These are phyloP conservation scores for Silurus asotus DNA, from an alignment of 2,113 vertebrate species.

Conservation along the genomic window DNA sequence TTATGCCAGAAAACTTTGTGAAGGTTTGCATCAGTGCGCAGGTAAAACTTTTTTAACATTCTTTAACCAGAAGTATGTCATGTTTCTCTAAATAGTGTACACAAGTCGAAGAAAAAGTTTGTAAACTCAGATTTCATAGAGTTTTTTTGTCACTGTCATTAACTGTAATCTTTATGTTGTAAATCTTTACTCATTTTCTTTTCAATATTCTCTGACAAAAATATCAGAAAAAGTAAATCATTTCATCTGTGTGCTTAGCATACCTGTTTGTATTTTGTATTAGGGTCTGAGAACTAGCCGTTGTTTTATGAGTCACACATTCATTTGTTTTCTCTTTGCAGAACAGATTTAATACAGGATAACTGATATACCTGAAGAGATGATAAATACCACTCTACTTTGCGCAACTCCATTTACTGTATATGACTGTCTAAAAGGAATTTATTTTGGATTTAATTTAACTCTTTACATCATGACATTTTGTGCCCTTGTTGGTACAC, in stretches of 20 bases:
- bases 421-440: neutral
- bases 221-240: too few relatives aligned
- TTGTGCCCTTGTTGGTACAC: slow-evolving; percentile 6
- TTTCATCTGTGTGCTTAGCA: too few relatives aligned
- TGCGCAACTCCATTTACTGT: neutral
- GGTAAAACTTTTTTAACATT: neutral
- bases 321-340: neutral
- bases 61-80: neutral
- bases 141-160: too few relatives aligned
- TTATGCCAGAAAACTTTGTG: neutral
- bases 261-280: too few relatives aligned
- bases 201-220: too few relatives aligned
- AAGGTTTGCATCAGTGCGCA: neutral
- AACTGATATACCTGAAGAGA: neutral
- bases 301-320: neutral
- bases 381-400: neutral
- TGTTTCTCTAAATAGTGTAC: neutral
- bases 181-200: too few relatives aligned
- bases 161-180: neutral
- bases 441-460: neutral
- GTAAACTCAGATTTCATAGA: too few relatives aligned
- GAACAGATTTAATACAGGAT: neutral
- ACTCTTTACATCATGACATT: neutral
- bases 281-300: too few relatives aligned
- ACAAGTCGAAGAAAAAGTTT: too few relatives aligned